Evolutionary conservation across 2,888 invertebrate genomes (phyloP).

Genomic region (Tubulanus polymorphus): DNA sequence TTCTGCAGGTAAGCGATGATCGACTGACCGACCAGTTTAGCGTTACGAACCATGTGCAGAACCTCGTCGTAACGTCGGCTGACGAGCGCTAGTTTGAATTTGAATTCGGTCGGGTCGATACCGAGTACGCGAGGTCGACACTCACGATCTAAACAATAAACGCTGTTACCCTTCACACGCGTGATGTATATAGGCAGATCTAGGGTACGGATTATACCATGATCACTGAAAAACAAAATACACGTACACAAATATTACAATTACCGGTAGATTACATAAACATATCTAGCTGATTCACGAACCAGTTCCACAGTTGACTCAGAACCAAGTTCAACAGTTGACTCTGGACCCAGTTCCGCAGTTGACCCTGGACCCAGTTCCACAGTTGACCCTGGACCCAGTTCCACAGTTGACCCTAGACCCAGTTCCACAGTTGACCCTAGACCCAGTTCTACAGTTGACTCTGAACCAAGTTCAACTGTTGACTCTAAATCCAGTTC

Average conservation of each 20-base stretch:
- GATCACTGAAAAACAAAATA: constrained; percentile 64
- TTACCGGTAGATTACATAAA: neutral
- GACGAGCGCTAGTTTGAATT: constrained; percentile 93
- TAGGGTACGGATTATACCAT: constrained; percentile 95
- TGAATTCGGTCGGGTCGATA: constrained; percentile 96
- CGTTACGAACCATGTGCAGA: constrained; percentile 86
- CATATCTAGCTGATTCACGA: too few species aligned
- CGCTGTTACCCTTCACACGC: constrained; percentile 76
- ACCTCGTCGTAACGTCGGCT: constrained; percentile 66
- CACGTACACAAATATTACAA: neutral
- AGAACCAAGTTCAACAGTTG: too few species aligned
- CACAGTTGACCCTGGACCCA: too few species aligned
- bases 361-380: too few species aligned
- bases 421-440: too few species aligned
- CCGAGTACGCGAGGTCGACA: constrained; percentile 82
- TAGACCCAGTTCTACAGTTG: too few species aligned
- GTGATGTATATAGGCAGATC: constrained; percentile 97
- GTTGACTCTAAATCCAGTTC: too few species aligned
- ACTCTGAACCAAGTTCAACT: too few species aligned
- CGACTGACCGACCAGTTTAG: constrained; percentile 95
- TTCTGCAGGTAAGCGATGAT: constrained; percentile 98
- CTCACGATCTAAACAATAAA: constrained; percentile 92
- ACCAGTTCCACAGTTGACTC: too few species aligned
- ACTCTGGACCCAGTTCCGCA: too few species aligned
- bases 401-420: too few species aligned